A percentile compares a stretch with the other conserved stretches of the same genome.
Conservation (phyloP, 2,888 invertebrate genomes). For the Anorthoa munda region DNA sequence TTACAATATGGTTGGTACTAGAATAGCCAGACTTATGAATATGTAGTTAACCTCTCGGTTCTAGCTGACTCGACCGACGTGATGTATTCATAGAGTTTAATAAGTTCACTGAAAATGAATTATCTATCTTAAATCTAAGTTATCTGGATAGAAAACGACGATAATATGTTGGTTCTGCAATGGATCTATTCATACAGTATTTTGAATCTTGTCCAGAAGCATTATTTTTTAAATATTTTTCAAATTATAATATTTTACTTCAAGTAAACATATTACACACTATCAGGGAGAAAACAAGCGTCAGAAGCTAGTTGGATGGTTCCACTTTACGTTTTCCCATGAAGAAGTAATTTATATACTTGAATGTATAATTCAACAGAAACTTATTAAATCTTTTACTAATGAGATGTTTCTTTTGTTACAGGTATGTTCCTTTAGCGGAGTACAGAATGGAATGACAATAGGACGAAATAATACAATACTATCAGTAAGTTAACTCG, state of each 20-base stretch:
- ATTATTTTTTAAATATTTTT: too few species aligned
- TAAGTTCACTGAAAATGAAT: conserved; percentile 4
- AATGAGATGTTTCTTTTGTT: conserved; percentile 38
- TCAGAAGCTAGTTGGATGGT: background rate
- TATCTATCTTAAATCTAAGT: background rate
- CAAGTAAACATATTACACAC: too few species aligned
- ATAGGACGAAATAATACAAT: too few species aligned
- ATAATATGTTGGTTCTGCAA: background rate
- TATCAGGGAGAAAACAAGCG: background rate
- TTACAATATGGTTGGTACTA: conserved; percentile 2
- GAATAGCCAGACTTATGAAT: conserved; percentile 48
- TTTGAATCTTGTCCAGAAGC: too few species aligned
- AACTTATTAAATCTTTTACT: background rate
- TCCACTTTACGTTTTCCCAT: background rate
- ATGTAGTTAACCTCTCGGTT: conserved; percentile 26
- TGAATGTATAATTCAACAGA: background rate
- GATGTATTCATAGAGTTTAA: conserved; percentile 27
- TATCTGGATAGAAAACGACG: background rate
- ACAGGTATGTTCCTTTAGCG: conserved; percentile 48
- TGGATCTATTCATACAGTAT: too few species aligned
- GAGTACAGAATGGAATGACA: background rate
- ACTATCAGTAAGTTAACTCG: background rate
- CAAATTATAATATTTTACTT: too few species aligned
- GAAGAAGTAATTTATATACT: background rate
- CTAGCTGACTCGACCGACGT: background rate